phyloP scores from a whole-genome alignment of 1,140 invertebrate species.

The Leptinotarsa defecta region DNA sequence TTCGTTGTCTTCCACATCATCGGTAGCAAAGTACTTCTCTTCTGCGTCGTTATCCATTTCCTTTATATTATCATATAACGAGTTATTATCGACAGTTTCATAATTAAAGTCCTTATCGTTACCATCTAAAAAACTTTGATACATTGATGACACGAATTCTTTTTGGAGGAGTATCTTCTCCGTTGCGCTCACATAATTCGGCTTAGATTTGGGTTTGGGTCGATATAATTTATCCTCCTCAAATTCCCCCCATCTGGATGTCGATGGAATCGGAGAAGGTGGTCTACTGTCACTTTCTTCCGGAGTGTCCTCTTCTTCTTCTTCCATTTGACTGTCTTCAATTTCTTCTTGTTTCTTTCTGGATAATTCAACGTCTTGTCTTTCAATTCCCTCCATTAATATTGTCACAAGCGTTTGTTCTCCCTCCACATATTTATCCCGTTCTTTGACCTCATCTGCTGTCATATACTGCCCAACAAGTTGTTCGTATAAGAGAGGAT shows the following conservation, averaged over 20 bases:
- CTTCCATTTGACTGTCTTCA: constrained; percentile 60
- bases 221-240: constrained; percentile 52
- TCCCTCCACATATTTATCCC: constrained; percentile 63
- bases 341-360: constrained; percentile 67
- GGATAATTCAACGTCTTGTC: constrained; percentile 65
- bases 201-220: constrained; percentile 33
- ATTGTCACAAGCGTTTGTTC: constrained; percentile 70
- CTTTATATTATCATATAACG: constrained; percentile 77
- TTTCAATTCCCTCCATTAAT: constrained; percentile 70
- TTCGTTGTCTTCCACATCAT: constrained; percentile 67
- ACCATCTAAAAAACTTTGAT: constrained; percentile 82
- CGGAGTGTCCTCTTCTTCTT: constrained; percentile 58
- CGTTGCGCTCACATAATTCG: constrained; percentile 57
- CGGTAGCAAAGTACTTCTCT: constrained; percentile 87
- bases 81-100: constrained; percentile 73
- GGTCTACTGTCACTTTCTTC: constrained; percentile 51
- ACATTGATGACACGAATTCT: constrained; percentile 89
- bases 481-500: constrained; percentile 87
- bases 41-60: constrained; percentile 76
- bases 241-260: constrained; percentile 61
- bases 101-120: constrained; percentile 87
- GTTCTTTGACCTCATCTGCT: constrained; percentile 70
- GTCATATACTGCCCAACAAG: constrained; percentile 83
- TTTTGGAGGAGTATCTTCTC: constrained; percentile 72
- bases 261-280: constrained; percentile 35